These are phyloP conservation scores for Larimichthys polyactis DNA, from an alignment of 2,113 vertebrate genomes.

Conservation along the genomic window DNA sequence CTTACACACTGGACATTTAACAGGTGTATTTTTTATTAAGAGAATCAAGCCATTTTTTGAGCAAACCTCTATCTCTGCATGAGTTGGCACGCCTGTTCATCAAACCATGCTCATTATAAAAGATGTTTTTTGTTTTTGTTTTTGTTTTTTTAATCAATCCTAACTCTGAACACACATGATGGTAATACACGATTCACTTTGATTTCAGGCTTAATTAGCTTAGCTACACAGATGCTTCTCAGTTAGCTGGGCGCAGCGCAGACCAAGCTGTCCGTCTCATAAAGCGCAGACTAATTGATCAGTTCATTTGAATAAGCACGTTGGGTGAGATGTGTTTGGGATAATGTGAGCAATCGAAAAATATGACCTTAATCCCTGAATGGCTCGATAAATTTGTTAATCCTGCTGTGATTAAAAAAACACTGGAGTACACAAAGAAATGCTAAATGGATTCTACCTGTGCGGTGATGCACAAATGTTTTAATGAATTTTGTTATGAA, in stretches of 20 bases:
- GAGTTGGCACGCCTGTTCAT: neutral
- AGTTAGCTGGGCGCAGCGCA: neutral
- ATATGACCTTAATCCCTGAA: neutral
- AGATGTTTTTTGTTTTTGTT: neutral
- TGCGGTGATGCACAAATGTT: neutral
- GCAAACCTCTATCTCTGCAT: neutral
- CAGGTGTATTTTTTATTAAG: too few species aligned
- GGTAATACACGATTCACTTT: slow-evolving; percentile 5
- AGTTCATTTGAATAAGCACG: slow-evolving; percentile 23
- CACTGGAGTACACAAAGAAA: neutral
- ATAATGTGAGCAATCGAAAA: neutral
- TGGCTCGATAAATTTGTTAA: neutral
- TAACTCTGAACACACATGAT: neutral
- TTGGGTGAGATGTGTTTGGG: neutral
- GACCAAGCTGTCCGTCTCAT: neutral
- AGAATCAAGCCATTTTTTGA: too few species aligned
- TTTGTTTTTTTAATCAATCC: neutral
- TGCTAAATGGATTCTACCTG: neutral
- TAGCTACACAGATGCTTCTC: slow-evolving; percentile 23
- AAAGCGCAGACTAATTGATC: slow-evolving; percentile 6
- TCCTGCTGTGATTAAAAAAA: neutral
- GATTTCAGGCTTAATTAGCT: slow-evolving; percentile 18
- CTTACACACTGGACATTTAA: too few species aligned
- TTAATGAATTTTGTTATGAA: neutral
- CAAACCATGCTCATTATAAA: neutral